phyloP scores from a whole-genome alignment of 2,113 vertebrate species.

The Istiophorus platypterus region DNA sequence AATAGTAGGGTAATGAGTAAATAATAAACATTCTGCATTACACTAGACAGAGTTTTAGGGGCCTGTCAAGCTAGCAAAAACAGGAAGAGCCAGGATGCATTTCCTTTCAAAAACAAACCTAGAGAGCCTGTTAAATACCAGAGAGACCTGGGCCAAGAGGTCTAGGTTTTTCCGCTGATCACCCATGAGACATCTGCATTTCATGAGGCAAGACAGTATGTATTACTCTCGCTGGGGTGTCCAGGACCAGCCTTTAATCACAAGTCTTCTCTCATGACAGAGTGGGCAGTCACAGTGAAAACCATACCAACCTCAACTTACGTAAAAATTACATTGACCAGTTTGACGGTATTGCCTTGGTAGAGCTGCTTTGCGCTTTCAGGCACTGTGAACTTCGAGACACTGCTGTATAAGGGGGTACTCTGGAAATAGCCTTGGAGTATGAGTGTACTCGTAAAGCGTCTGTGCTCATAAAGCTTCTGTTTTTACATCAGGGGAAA shows the following conservation, averaged over 20 bases:
- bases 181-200: slow-evolving; percentile 58
- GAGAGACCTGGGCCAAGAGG: slow-evolving; percentile 11
- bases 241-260: slow-evolving; percentile 57
- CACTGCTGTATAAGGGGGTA: slow-evolving; percentile 2
- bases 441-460: slow-evolving; percentile 13
- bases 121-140: slow-evolving; percentile 50
- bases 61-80: slow-evolving; percentile 13
- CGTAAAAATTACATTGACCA: slow-evolving; percentile 38
- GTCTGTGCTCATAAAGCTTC: slow-evolving; percentile 16
- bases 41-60: slow-evolving; percentile 7
- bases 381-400: slow-evolving; percentile 10
- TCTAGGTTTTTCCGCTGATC: slow-evolving; percentile 40
- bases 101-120: slow-evolving; percentile 58
- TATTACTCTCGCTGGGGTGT: slow-evolving; percentile 44
- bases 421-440: slow-evolving; percentile 9
- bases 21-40: slow-evolving; percentile 19
- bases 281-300: slow-evolving; percentile 41
- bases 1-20: slow-evolving; percentile 16
- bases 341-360: slow-evolving; percentile 34
- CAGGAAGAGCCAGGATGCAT: slow-evolving; percentile 24
- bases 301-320: slow-evolving; percentile 34
- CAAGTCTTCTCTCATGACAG: slow-evolving; percentile 45
- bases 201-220: slow-evolving; percentile 47
- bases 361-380: slow-evolving; percentile 18
- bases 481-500: slow-evolving; percentile 22